phyloP scores from a whole-genome alignment of 2,113 vertebrate genomes.

The Grallaria varia region DNA sequence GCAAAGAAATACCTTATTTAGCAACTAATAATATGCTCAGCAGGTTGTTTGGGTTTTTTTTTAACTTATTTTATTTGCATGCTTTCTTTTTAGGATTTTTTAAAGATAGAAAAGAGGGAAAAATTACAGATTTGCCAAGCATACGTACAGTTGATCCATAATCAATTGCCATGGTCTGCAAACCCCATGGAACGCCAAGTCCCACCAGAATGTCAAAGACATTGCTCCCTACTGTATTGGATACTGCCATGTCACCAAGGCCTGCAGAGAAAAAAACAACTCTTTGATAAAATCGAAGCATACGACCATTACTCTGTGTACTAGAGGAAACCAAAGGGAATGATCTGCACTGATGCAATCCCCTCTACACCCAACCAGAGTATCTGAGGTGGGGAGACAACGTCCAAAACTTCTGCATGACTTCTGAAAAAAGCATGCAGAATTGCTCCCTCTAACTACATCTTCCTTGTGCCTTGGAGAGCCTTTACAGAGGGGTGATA shows the following conservation, averaged over 20 bases:
- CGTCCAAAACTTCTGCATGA: not conserved
- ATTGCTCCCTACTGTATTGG: slow-evolving; percentile 95
- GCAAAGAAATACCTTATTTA: not conserved
- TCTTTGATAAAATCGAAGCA: not conserved
- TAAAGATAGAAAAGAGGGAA: not conserved
- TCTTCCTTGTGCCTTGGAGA: not conserved
- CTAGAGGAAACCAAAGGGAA: not conserved
- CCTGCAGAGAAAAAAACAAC: slow-evolving; percentile 68
- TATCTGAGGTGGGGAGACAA: not conserved
- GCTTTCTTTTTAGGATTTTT: not conserved
- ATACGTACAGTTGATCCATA: slow-evolving; percentile 86
- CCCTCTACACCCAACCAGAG: not conserved
- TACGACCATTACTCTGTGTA: not conserved
- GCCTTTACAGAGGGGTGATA: not conserved
- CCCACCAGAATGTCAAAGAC: slow-evolving; percentile 98
- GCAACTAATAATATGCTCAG: not conserved
- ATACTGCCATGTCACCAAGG: slow-evolving; percentile 96
- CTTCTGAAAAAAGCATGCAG: not conserved
- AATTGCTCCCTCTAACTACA: not conserved
- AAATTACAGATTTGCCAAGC: not conserved
- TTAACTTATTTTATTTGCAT: not conserved
- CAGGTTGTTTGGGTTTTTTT: not conserved
- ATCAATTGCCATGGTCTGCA: slow-evolving; percentile 90
- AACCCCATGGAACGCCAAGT: slow-evolving; percentile 91
- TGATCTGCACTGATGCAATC: not conserved